These are phyloP conservation scores for Hirtodrosophila trivittata DNA, from an alignment of 2,888 invertebrate species.

Conservation along the genomic window DNA sequence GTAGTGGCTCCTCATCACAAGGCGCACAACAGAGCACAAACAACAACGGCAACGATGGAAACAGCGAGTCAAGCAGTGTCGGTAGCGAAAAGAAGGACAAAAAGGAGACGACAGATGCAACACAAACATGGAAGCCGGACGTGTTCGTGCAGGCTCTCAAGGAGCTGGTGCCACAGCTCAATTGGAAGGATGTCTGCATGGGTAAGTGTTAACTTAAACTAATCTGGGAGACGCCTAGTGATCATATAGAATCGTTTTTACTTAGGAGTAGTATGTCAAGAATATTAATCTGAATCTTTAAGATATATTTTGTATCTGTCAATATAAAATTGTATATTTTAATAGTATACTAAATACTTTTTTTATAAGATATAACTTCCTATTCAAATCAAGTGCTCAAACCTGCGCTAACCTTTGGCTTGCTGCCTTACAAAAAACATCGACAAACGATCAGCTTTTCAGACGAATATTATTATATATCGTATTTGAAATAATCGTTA, in stretches of 20 bases:
- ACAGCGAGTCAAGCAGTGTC: slow-evolving; percentile 49
- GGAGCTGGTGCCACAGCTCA: slow-evolving; percentile 92
- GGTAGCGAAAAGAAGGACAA: slow-evolving; percentile 77
- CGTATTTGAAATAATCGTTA: no score
- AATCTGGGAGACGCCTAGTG: no score
- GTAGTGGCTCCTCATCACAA: slow-evolving; percentile 42
- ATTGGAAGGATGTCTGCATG: slow-evolving; percentile 96
- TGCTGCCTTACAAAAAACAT: no score
- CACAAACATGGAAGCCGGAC: slow-evolving; percentile 94
- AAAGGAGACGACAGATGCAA: slow-evolving; percentile 85
- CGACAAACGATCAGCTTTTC: no score
- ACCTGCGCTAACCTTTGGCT: no score
- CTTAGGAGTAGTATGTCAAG: neutral
- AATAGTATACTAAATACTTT: no score
- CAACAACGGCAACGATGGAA: slow-evolving; percentile 71
- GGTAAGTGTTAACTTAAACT: slow-evolving; percentile 84
- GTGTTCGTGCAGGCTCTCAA: slow-evolving; percentile 96
- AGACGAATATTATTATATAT: no score
- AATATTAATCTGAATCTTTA: no score
- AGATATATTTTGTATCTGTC: no score
- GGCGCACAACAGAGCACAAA: slow-evolving; percentile 53
- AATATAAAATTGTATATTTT: no score
- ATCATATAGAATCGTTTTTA: no score
- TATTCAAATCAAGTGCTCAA: neutral
- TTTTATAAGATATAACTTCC: neutral